phyloP scores from a whole-genome alignment of 2,113 vertebrate genomes.

The Corythoichthys intestinalis region DNA sequence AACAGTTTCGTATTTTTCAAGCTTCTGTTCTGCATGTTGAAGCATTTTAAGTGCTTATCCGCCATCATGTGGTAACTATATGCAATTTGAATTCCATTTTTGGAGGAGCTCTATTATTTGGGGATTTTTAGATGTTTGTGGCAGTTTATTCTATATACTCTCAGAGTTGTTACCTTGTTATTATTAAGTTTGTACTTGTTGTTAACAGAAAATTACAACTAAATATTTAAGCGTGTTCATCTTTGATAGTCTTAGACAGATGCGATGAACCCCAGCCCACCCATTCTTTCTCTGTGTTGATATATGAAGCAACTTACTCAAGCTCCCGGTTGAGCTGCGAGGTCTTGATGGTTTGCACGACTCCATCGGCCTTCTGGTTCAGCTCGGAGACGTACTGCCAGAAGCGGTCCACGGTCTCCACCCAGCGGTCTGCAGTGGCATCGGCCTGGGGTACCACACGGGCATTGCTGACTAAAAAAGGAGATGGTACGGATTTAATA shows the following conservation, averaged over 20 bases:
- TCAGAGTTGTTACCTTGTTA: not conserved
- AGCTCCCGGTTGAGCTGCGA: slow-evolving; percentile 73
- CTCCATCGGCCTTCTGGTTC: slow-evolving; percentile 57
- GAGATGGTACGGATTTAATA: slow-evolving; percentile 2
- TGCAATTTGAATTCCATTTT: not conserved
- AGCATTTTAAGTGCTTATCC: not conserved
- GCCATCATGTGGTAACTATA: not conserved
- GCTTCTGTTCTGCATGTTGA: too few relatives aligned
- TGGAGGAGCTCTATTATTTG: not conserved
- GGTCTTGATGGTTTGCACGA: slow-evolving; percentile 60
- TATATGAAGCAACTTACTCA: slow-evolving; percentile 65
- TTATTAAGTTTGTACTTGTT: not conserved
- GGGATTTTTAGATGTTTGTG: not conserved
- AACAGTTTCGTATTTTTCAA: too few relatives aligned
- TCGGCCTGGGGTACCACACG: slow-evolving; percentile 55
- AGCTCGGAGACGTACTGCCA: slow-evolving; percentile 66
- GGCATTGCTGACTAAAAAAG: slow-evolving; percentile 69
- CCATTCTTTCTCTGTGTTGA: too few relatives aligned
- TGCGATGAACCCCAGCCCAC: not conserved
- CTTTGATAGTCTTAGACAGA: not conserved
- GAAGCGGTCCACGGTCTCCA: slow-evolving; percentile 68
- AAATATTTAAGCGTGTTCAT: too few relatives aligned
- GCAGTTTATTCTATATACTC: not conserved
- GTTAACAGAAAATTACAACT: too few relatives aligned
- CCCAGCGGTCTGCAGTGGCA: slow-evolving; percentile 55